Base-by-base conservation (phyloP, 2,797 vertebrate species). In the Morus bassanus region DNA sequence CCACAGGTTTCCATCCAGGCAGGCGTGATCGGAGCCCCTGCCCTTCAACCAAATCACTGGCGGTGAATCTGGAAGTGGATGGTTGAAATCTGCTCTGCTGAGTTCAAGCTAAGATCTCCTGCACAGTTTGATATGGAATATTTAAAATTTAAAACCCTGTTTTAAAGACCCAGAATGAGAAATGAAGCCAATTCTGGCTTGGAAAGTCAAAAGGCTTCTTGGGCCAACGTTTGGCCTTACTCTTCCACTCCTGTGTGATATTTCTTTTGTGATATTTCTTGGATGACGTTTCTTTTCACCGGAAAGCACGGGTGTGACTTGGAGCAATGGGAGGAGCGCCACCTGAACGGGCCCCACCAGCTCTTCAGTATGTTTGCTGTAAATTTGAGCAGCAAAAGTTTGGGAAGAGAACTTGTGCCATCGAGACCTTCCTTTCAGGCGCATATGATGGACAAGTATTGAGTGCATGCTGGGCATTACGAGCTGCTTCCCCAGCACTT, bases 271-370 rank as follows among this genome's bases (percentile, higher is more conserved):
- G 82, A 2, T 57, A 2, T 21, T 53, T 59, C 11, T 35, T 13
- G 41, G 5, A 3, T 10, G 30, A 5, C 11, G 41, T 48, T 18
- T 35, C 8, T 43, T 68, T 43, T 41, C 41, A 4, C 14, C 18
- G 45, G 39, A 61, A 54, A 5, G 30, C 4, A 1, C 0, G 1
- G 48, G 18, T 6, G 24, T 0, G 1, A 7, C 43, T 10, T 6
- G 18, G 70, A 69, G 73, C 31, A 1, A 28, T 3, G 64, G 69
- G 73, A 61, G 43, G 27, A 30, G 50, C 1, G 18, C 70, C 56
- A 60, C 45, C 50, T 28, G 33, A 8, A 7, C 22, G 10, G 14
- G 37, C 45, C 57, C 65, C 4, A 0, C 53, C 6, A 0, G 48
- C 53, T 48, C 43, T 19, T 23, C 22, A 10, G 2, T 17, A 1